A percentile compares a stretch with the other conserved stretches of the same genome.
Conservation (phyloP, 2,797 vertebrate genomes). For the Sternarchorhynchus goeldii region DNA sequence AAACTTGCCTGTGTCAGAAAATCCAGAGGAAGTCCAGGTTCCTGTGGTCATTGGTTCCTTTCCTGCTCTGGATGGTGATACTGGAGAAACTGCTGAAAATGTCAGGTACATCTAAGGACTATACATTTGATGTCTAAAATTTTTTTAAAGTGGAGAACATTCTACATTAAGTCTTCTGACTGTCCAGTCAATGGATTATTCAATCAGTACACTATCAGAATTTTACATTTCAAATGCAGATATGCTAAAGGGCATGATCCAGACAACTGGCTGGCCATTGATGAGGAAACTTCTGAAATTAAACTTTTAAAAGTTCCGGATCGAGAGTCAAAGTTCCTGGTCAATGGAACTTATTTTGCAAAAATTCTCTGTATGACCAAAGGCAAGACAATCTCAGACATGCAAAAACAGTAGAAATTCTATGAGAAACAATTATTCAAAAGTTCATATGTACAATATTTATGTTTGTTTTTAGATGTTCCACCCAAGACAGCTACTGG, state of each 20-base stretch:
- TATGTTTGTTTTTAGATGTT: conserved; percentile 69
- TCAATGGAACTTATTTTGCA: conserved; percentile 86
- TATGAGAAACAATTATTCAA: too few relatives aligned
- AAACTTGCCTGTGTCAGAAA: conserved; percentile 76
- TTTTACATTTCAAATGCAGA: conserved; percentile 64
- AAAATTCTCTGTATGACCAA: conserved; percentile 85
- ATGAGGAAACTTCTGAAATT: conserved; percentile 85
- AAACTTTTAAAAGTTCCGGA: conserved; percentile 82
- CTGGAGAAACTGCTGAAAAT: conserved; percentile 72
- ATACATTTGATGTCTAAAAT: neutral
- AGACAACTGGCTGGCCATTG: conserved; percentile 85
- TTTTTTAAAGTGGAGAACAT: conserved; percentile 1
- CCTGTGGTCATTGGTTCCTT: conserved; percentile 76
- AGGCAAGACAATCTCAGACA: conserved; percentile 70
- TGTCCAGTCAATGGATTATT: neutral
- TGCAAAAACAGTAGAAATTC: neutral
- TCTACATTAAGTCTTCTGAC: neutral
- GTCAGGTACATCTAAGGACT: conserved; percentile 76
- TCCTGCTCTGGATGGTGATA: conserved; percentile 83
- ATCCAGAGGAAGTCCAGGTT: conserved; percentile 60
- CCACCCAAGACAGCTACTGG: conserved; percentile 86
- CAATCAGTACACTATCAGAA: neutral
- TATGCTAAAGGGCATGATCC: conserved; percentile 82
- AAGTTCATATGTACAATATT: neutral
- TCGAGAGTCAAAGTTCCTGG: conserved; percentile 82